phyloP scores from a whole-genome alignment of 1,140 invertebrate species.

The Aphaenogaster ashmeadi region DNA sequence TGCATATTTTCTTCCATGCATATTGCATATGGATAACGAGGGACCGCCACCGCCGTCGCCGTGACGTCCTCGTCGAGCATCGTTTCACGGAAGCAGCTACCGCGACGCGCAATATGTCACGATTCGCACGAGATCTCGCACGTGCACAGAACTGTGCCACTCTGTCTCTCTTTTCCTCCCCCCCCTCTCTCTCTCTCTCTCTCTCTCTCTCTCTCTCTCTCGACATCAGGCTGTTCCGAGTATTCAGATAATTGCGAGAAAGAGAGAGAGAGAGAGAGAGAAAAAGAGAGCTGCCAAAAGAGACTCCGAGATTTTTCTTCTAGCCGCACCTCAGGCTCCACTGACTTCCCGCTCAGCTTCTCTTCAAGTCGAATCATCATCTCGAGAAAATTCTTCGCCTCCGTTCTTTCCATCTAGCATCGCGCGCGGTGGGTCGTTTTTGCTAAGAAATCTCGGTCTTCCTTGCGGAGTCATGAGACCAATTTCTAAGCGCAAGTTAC shows the following conservation, averaged over 20 bases:
- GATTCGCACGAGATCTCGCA: constrained; percentile 23
- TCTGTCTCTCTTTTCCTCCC: neutral
- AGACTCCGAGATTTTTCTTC: constrained; percentile 26
- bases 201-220: neutral
- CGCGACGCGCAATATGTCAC: constrained; percentile 43
- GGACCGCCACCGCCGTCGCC: constrained; percentile 7
- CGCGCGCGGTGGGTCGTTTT: constrained; percentile 12
- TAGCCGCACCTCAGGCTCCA: neutral
- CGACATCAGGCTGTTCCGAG: neutral
- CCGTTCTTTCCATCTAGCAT: constrained; percentile 15
- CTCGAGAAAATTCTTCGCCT: constrained; percentile 43
- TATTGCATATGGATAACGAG: constrained; percentile 61
- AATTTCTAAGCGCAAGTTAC: constrained; percentile 5
- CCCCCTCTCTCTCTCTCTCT: neutral
- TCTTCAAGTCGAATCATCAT: constrained; percentile 30
- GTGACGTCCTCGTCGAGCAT: neutral
- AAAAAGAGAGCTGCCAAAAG: neutral
- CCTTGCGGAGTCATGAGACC: neutral
- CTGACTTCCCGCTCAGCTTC: neutral
- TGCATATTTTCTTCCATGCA: constrained; percentile 49
- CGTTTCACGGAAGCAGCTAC: neutral
- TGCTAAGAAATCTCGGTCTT: neutral
- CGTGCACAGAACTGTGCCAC: neutral
- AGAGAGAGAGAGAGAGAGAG: constrained; percentile 7
- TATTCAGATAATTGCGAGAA: constrained; percentile 25